Percentiles rank a stretch among this genome's conserved stretches.
Evolutionary conservation across 2,113 vertebrate species (phyloP).

Genomic region (Eonycteris spelaea): DNA sequence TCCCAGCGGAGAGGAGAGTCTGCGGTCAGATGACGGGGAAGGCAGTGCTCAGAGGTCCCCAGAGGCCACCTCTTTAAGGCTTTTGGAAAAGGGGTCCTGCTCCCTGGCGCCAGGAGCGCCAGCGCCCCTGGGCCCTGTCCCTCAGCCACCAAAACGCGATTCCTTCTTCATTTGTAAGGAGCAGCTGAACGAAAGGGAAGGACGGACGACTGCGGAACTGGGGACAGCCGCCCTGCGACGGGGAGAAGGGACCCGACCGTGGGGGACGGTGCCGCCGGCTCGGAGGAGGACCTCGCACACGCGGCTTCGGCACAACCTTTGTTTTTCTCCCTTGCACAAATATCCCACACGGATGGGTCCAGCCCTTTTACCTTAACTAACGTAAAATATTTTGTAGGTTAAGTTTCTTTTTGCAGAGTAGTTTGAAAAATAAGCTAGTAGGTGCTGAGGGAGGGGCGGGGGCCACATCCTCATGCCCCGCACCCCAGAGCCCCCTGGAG

Average conservation of each 20-base stretch:
- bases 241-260: not conserved
- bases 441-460: not conserved
- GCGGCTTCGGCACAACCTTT: not conserved
- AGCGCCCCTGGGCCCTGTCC: not conserved
- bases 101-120: not conserved
- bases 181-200: not conserved
- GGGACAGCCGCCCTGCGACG: not conserved
- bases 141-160: not conserved
- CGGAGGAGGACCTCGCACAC: not conserved
- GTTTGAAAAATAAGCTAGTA: not conserved
- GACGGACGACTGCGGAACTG: not conserved
- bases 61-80: conserved; percentile 69
- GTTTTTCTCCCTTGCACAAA: conserved; percentile 31
- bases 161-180: not conserved
- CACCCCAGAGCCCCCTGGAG: not conserved
- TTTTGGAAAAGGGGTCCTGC: conserved; percentile 60
- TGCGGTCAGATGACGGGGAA: not conserved
- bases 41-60: conserved; percentile 54
- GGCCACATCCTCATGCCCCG: too few relatives aligned
- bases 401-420: not conserved
- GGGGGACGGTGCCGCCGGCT: too few relatives aligned
- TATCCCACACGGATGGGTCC: not conserved
- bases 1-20: not conserved
- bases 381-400: not conserved
- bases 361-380: conserved; percentile 16